Evolutionary conservation across 2,113 vertebrate genomes (phyloP).

Genomic region (Mormyrus lacerda): DNA sequence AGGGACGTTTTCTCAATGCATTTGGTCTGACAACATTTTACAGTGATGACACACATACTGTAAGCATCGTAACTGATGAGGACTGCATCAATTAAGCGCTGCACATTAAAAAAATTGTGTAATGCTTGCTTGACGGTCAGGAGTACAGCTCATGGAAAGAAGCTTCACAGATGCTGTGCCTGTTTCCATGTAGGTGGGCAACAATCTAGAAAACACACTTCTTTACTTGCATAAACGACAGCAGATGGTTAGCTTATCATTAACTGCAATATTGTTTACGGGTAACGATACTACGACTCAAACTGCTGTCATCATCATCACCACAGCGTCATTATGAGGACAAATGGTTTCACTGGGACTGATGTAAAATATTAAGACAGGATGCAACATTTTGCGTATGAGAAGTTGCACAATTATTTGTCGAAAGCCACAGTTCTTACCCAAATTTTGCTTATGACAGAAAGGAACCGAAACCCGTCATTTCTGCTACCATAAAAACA

Average conservation of each 20-base stretch:
- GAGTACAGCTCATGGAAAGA: neutral
- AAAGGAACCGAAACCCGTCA: neutral
- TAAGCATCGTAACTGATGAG: neutral
- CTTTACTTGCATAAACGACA: neutral
- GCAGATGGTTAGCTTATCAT: neutral
- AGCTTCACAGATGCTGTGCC: neutral
- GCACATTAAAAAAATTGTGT: neutral
- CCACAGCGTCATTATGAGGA: neutral
- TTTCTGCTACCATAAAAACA: neutral
- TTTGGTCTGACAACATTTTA: neutral
- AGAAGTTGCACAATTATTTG: neutral
- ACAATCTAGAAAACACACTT: neutral
- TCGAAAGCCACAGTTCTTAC: neutral
- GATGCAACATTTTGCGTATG: neutral
- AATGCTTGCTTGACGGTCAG: neutral
- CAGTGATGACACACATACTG: neutral
- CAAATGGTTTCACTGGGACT: neutral
- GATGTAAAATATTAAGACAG: neutral
- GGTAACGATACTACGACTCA: neutral
- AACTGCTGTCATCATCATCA: neutral
- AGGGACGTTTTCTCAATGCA: neutral
- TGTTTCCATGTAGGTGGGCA: neutral
- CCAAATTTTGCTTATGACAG: neutral
- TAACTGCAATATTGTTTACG: neutral
- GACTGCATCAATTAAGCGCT: neutral